phyloP scores from a whole-genome alignment of 2,113 vertebrate genomes.

The Carassius carassius region DNA sequence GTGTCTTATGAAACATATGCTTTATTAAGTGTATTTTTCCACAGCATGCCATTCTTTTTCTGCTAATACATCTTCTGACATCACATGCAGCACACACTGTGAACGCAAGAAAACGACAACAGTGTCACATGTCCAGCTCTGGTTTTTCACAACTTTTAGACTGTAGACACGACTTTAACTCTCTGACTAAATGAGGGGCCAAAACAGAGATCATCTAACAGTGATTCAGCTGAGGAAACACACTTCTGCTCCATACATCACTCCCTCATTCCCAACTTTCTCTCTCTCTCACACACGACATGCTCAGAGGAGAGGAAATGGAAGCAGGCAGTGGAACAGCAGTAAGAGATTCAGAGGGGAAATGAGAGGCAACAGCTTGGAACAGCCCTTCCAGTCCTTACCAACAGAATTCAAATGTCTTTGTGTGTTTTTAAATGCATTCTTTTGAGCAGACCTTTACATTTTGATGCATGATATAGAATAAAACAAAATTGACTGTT shows the following conservation, averaged over 20 bases:
- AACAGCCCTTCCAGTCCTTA: neutral
- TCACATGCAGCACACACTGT: neutral
- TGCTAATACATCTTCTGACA: neutral
- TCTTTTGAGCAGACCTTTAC: neutral
- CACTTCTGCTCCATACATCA: neutral
- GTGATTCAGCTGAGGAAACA: neutral
- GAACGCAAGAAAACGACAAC: neutral
- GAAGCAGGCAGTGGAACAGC: slow-evolving; percentile 24
- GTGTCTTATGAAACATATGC: neutral
- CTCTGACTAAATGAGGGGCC: neutral
- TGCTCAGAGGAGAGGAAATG: neutral
- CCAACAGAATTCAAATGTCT: neutral
- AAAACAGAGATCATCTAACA: slow-evolving; percentile 9
- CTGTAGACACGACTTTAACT: neutral
- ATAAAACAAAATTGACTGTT: neutral
- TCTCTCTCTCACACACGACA: too few relatives aligned
- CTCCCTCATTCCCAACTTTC: neutral
- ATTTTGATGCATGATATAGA: neutral
- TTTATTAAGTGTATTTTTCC: neutral
- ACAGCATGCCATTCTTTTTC: neutral
- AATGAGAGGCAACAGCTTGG: slow-evolving; percentile 32
- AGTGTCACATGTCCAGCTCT: neutral
- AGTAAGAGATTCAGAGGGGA: slow-evolving; percentile 5
- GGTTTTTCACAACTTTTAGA: neutral
- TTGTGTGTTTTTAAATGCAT: neutral